A percentile compares a stretch with the other conserved stretches of the same genome.
These are phyloP conservation scores for Callospermophilus lateralis DNA, from an alignment of 2,113 vertebrate genomes.

Conservation along the genomic window DNA sequence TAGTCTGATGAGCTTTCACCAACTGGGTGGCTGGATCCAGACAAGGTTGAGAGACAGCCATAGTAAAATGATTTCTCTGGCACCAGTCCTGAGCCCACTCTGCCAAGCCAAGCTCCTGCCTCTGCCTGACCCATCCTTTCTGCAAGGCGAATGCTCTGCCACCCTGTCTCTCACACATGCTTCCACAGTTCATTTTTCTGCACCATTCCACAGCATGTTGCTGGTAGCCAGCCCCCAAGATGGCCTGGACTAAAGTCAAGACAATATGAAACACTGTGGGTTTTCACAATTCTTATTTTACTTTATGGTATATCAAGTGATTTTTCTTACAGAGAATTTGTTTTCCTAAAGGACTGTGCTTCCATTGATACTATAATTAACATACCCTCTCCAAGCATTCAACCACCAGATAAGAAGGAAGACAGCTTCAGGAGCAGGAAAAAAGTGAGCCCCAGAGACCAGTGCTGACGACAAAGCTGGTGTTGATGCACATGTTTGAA, in stretches of 20 bases:
- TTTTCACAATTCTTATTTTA: background rate
- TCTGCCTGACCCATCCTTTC: background rate
- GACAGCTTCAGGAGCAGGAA: background rate
- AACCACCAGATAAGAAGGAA: background rate
- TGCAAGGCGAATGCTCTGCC: fast-evolving
- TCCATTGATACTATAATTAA: background rate
- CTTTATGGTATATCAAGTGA: no score
- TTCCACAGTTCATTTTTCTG: background rate
- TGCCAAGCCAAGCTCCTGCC: background rate
- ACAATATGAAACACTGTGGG: background rate
- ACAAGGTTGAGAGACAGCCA: background rate
- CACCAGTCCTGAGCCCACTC: background rate
- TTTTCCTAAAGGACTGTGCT: background rate
- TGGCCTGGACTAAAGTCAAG: background rate
- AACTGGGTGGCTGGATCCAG: background rate
- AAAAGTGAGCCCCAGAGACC: fast-evolving
- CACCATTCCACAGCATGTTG: background rate
- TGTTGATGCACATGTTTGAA: background rate
- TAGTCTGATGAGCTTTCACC: background rate
- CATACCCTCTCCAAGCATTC: background rate
- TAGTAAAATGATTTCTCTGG: background rate
- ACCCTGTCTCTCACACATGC: background rate
- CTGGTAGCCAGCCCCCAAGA: background rate
- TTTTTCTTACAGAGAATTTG: background rate
- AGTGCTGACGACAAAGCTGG: background rate